Evolutionary conservation across 2,113 vertebrate genomes (phyloP).

Genomic region (Pseudonaja textilis): DNA sequence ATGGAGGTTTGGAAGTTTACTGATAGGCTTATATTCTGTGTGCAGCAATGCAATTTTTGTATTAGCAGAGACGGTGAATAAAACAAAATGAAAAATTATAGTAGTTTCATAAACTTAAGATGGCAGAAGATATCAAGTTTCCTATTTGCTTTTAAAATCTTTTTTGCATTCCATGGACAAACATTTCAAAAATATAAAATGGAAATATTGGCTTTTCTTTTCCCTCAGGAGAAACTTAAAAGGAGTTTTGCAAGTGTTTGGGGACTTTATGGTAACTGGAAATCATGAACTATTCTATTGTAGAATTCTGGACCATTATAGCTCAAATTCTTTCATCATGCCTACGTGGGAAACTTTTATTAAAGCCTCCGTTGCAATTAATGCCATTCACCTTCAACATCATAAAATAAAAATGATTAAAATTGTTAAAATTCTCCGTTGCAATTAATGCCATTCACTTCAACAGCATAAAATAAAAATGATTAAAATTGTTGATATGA

Average conservation of each 20-base stretch:
- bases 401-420: background rate
- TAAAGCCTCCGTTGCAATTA: background rate
- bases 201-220: background rate
- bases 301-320: background rate
- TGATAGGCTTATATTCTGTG: background rate
- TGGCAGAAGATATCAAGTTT: background rate
- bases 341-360: background rate
- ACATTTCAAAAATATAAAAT: background rate
- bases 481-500: background rate
- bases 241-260: background rate
- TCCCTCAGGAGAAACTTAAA: background rate
- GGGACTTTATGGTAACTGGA: background rate
- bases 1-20: background rate
- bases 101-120: background rate
- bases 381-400: background rate
- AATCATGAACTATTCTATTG: background rate
- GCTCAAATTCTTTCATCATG: background rate
- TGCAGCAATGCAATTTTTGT: conserved; percentile 43
- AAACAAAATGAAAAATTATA: conserved; percentile 20
- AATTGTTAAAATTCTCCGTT: background rate
- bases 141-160: background rate
- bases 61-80: background rate
- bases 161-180: background rate
- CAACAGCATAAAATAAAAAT: background rate
- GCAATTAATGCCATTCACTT: background rate